Conservation (phyloP, 1,140 invertebrate genomes). For the Trypoxylus dichotomus region DNA sequence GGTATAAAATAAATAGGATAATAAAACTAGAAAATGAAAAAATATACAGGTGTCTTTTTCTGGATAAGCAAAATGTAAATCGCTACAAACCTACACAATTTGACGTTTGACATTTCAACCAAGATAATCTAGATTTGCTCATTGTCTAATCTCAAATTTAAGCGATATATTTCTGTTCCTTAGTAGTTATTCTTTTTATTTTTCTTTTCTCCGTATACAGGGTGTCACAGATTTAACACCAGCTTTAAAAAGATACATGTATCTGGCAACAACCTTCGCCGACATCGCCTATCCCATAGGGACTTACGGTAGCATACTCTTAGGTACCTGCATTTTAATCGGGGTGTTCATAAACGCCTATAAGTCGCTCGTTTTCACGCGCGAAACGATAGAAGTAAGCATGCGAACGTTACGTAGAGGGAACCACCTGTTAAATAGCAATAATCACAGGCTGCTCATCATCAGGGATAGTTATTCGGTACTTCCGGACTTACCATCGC, state of each 20-base stretch:
- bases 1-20: too few species aligned
- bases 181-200: too few species aligned
- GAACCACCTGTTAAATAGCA: conserved; percentile 64
- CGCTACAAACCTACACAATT: too few species aligned
- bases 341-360: conserved; percentile 71
- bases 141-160: background rate
- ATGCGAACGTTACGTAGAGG: conserved; percentile 70
- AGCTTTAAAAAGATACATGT: conserved; percentile 74
- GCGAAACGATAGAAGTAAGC: conserved; percentile 76
- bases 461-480: conserved; percentile 34
- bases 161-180: too few species aligned
- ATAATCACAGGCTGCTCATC: conserved; percentile 34
- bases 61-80: too few species aligned
- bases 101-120: too few species aligned
- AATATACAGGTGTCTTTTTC: too few species aligned
- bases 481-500: conserved; percentile 1
- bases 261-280: conserved; percentile 73
- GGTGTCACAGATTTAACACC: conserved; percentile 80
- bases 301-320: conserved; percentile 70
- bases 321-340: conserved; percentile 65
- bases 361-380: conserved; percentile 72
- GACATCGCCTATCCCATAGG: conserved; percentile 68
- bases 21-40: too few species aligned
- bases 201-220: conserved; percentile 52
- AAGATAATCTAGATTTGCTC: too few species aligned